Percentiles rank a stretch among this genome's conserved stretches.
These are phyloP conservation scores for Synergus umbraculus DNA, from an alignment of 2,888 invertebrate species.

Conservation along the genomic window DNA sequence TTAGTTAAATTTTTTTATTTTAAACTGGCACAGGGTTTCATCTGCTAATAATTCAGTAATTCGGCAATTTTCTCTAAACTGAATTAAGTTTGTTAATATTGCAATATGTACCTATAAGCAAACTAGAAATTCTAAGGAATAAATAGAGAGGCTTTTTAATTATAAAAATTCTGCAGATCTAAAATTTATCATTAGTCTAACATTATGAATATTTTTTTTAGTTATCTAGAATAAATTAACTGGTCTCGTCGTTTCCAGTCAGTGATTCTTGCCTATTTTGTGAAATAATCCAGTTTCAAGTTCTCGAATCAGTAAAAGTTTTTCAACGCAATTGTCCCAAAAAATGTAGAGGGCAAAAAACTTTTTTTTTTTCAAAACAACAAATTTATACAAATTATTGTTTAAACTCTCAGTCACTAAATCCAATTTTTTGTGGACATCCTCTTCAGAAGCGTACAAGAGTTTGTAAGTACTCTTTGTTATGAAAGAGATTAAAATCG, in stretches of 20 bases:
- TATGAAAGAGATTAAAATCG: not conserved
- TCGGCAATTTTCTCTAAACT: not conserved
- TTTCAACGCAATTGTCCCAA: not conserved
- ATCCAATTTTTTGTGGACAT: conserved; percentile 28
- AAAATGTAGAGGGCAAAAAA: not conserved
- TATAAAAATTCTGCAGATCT: not conserved
- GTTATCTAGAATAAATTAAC: not conserved
- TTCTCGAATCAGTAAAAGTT: not conserved
- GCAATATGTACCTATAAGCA: not conserved
- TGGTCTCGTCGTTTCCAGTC: not conserved
- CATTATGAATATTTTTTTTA: not conserved
- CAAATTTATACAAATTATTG: not conserved
- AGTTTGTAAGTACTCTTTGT: not conserved
- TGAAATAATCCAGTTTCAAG: not conserved
- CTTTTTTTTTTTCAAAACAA: not conserved
- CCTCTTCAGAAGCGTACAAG: conserved; percentile 44
- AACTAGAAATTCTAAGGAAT: not conserved
- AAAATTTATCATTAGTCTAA: not conserved
- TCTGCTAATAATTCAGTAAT: not conserved
- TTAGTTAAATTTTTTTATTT: not conserved
- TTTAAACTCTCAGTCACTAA: not conserved
- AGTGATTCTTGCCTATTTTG: not conserved
- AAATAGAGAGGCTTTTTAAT: not conserved
- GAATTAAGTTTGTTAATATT: not conserved
- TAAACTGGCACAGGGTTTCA: too few relatives aligned